Percentiles rank a stretch among this genome's conserved stretches.
phyloP scores from a whole-genome alignment of 2,113 vertebrate species.

The Myodes glareolus region DNA sequence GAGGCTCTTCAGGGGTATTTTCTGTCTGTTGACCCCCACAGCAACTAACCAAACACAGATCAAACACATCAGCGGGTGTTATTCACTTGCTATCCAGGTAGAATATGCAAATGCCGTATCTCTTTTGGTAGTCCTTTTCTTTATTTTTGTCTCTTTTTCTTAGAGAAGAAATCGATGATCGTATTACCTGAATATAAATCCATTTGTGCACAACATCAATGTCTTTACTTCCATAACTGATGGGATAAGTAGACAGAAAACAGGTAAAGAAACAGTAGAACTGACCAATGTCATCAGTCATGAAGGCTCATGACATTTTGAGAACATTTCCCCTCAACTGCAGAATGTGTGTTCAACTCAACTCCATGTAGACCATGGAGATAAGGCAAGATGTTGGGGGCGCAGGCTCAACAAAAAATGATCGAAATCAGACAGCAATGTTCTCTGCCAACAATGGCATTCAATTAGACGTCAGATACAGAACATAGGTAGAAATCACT shows the following conservation, averaged over 20 bases:
- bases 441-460: not conserved
- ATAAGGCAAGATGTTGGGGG: not conserved
- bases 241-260: not conserved
- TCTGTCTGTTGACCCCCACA: not conserved
- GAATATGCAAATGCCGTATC: not conserved
- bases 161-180: not conserved
- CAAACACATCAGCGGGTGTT: not conserved
- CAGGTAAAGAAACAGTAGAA: not conserved
- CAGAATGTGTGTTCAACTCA: not conserved
- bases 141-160: not conserved
- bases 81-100: not conserved
- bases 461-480: not conserved
- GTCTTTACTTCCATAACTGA: not conserved
- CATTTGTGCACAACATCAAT: not conserved
- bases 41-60: not conserved
- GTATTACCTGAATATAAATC: constrained; percentile 6
- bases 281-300: not conserved
- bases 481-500: not conserved
- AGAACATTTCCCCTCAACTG: not conserved
- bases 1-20: not conserved
- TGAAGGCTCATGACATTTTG: too few species aligned
- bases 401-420: not conserved
- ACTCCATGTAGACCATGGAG: not conserved
- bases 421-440: not conserved
- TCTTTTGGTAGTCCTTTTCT: not conserved